Evolutionary conservation across 2,797 vertebrate species (phyloP), one percentile per base, ranked within the genome.

Genomic region (Calcarius lapponicus): DNA sequence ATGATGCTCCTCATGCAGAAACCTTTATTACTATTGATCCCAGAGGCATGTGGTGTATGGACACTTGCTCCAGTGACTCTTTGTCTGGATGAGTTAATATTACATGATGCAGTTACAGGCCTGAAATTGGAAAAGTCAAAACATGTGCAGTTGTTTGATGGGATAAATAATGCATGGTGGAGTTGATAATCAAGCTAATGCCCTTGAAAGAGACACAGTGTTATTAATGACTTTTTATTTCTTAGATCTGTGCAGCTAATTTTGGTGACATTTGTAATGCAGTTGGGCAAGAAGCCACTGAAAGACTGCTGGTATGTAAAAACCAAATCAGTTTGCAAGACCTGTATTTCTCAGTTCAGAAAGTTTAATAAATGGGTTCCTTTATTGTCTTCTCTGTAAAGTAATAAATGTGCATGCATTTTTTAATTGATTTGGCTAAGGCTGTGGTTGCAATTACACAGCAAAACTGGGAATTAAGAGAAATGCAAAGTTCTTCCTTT

Each of bases 261-360:
- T 99, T 99, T 92, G 99, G 99, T 72, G 99, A 99, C 93, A 98
- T 99, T 96, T 99, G 99, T 97, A 99, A 98, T 80, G 98, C 99
- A 65, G 98, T 99, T 80, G 99, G 99, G 79, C 98, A 98, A 88
- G 99, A 99, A 95, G 98, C 99, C 88, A 99, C 99, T 86, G 99
- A 99, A 97, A 99, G 99, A 86, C 98, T 98, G 94, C 97, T 99
- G 99, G 99, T 99, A 96, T 92, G 98, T 97, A 93, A 79, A 80
- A 65, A 75, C 69, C 36, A 82, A 86, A 86, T 61, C 48, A 25
- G 25, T 66, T 91, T 72, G 36, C 17, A 61, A 43, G 24, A 26
- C 34, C 38, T 75, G 29, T 75, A 43, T 81, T 92, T 91, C 36
- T 93, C 25, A 72, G 31, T 81, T 95, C 40, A 62, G 10, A 56